A percentile compares a stretch with the other conserved stretches of the same genome.
Evolutionary conservation across 2,113 vertebrate genomes (phyloP).

Genomic region (Turnix velox): DNA sequence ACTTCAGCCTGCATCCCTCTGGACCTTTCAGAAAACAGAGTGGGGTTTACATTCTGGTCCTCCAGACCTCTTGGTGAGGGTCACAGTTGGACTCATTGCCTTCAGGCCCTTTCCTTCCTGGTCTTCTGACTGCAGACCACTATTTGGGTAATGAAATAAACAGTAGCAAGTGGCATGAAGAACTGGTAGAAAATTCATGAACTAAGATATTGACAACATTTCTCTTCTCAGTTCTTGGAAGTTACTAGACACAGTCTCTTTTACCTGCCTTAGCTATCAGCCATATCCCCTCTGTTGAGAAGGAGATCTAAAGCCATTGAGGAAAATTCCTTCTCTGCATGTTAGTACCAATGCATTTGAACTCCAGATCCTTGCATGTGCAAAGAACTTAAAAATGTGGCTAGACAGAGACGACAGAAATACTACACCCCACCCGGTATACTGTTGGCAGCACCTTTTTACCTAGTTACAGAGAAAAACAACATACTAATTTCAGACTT

Average conservation of each 20-base stretch:
- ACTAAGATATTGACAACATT: not conserved
- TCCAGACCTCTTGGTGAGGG: accelerated
- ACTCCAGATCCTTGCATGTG: not conserved
- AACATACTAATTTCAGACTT: not conserved
- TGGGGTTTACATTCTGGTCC: not conserved
- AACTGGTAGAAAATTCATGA: not conserved
- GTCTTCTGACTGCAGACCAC: not conserved
- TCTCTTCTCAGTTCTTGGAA: not conserved
- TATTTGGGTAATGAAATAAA: not conserved
- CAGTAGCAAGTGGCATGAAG: not conserved
- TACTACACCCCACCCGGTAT: not conserved
- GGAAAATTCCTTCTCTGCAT: not conserved
- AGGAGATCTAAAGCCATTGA: not conserved
- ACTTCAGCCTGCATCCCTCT: not conserved
- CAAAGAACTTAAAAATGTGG: not conserved
- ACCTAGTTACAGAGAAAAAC: not conserved
- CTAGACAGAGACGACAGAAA: not conserved
- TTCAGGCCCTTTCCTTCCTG: not conserved
- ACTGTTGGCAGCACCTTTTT: not conserved
- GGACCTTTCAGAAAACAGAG: not conserved
- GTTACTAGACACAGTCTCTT: not conserved
- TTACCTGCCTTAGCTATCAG: not conserved
- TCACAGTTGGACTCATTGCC: not conserved
- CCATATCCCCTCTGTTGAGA: not conserved
- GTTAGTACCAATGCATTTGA: not conserved